phyloP scores from a whole-genome alignment of 2,888 invertebrate genomes.

The Tenthredo scrophulariae region DNA sequence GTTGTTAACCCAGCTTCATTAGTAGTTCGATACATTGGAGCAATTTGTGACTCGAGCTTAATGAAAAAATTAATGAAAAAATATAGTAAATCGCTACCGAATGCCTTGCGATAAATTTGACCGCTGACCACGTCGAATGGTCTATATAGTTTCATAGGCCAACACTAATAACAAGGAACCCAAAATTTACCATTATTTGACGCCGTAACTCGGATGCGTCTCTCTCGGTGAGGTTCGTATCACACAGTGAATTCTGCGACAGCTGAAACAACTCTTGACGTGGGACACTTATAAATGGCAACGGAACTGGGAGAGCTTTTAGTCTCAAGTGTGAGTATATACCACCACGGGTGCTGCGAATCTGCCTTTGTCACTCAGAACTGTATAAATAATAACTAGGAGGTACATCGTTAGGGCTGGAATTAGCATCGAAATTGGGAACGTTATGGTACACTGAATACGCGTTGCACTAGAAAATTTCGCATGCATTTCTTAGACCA shows the following conservation, averaged over 20 bases:
- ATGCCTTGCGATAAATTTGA: slow-evolving; percentile 19
- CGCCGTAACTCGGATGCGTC: not conserved
- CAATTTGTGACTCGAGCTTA: slow-evolving; percentile 28
- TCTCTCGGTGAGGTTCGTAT: slow-evolving; percentile 17
- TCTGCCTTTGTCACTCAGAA: slow-evolving; percentile 48
- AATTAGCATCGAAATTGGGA: slow-evolving; percentile 36
- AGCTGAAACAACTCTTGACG: slow-evolving; percentile 45
- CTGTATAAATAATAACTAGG: slow-evolving; percentile 49
- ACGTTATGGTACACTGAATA: not conserved
- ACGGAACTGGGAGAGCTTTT: slow-evolving; percentile 42
- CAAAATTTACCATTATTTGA: slow-evolving; percentile 1
- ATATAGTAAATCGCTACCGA: not conserved
- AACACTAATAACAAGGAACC: slow-evolving; percentile 27
- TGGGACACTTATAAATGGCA: slow-evolving; percentile 49
- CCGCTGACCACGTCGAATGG: slow-evolving; percentile 16
- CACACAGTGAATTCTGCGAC: slow-evolving; percentile 35
- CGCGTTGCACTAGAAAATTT: not conserved
- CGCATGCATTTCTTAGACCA: slow-evolving; percentile 12
- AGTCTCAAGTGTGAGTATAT: slow-evolving; percentile 40
- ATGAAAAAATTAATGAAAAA: slow-evolving; percentile 44
- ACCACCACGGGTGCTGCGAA: slow-evolving; percentile 35
- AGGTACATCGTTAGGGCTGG: slow-evolving; percentile 15
- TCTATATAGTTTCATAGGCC: slow-evolving; percentile 1
- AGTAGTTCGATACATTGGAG: slow-evolving; percentile 42
- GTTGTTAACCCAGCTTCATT: slow-evolving; percentile 50